phyloP scores from a whole-genome alignment of 2,113 vertebrate genomes.

The Sclerurus mexicanus region DNA sequence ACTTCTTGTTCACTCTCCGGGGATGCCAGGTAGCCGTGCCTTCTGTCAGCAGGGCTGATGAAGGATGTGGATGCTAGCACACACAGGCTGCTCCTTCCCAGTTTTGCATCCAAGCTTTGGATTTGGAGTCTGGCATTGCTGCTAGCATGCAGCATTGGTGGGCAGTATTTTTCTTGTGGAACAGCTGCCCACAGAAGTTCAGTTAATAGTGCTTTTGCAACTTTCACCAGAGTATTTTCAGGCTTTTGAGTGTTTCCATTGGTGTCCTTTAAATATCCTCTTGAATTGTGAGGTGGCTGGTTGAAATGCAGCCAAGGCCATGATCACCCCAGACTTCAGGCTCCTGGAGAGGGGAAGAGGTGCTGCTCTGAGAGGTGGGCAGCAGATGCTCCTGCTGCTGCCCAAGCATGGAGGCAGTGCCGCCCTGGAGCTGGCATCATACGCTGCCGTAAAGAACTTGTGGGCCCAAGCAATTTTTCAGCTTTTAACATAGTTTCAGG shows the following conservation, averaged over 20 bases:
- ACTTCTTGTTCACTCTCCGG: rapidly evolving
- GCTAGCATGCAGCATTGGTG: not conserved
- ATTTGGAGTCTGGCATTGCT: not conserved
- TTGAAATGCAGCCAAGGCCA: not conserved
- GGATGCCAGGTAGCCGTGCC: not conserved
- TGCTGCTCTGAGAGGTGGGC: not conserved
- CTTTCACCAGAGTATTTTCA: not conserved
- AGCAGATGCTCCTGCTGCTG: not conserved
- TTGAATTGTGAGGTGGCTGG: not conserved
- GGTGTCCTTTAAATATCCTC: not conserved
- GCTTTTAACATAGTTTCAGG: not conserved
- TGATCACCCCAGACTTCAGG: not conserved
- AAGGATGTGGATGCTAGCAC: not conserved
- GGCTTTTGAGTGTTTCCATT: not conserved
- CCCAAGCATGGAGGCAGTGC: rapidly evolving
- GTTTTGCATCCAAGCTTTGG: not conserved
- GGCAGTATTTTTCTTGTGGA: not conserved
- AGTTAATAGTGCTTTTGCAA: not conserved
- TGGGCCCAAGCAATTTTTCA: not conserved
- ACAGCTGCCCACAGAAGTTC: not conserved
- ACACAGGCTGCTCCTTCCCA: not conserved
- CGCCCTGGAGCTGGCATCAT: not conserved
- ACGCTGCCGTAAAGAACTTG: not conserved
- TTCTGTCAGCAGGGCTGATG: not conserved
- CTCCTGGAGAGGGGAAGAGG: not conserved